phyloP scores from a whole-genome alignment of 2,797 vertebrate species.

The Clarias laeviceps region DNA sequence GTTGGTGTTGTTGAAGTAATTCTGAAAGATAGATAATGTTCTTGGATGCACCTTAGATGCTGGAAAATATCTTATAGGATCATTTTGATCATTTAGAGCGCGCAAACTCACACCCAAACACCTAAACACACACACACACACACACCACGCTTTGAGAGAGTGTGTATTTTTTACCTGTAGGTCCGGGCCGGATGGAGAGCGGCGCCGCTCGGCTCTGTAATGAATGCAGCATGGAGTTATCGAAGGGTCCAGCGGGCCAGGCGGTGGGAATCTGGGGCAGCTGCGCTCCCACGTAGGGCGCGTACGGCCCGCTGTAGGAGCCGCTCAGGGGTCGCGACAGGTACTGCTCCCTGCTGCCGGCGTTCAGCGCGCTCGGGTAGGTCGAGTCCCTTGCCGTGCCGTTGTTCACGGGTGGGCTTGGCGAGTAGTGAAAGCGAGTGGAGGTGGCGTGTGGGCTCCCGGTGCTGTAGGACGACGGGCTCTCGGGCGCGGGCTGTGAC shows the following conservation, averaged over 20 bases:
- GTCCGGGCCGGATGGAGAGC: conserved; percentile 84
- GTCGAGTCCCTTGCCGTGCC: conserved; percentile 82
- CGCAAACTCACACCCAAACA: conserved; percentile 18
- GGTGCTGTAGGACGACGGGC: conserved; percentile 83
- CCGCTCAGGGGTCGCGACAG: conserved; percentile 85
- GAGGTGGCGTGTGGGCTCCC: conserved; percentile 83
- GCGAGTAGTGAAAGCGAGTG: conserved; percentile 90
- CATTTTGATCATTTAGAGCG: conserved; percentile 26
- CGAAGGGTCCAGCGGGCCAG: conserved; percentile 88
- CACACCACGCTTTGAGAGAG: background rate
- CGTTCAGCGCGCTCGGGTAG: conserved; percentile 80
- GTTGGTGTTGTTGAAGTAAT: background rate
- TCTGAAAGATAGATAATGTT: background rate
- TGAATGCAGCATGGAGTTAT: conserved; percentile 93
- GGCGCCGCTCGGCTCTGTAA: conserved; percentile 86
- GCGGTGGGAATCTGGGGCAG: conserved; percentile 87
- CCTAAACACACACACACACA: background rate
- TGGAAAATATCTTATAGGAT: background rate
- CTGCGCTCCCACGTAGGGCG: conserved; percentile 87
- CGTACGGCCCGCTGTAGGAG: conserved; percentile 87
- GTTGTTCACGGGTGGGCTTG: conserved; percentile 90
- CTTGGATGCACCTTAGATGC: background rate
- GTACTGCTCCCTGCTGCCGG: conserved; percentile 86
- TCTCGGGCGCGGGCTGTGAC: conserved; percentile 90
- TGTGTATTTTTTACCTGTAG: conserved; percentile 80